Percentiles rank a stretch among this genome's conserved stretches.
These are phyloP conservation scores for Conops quadrifasciatus DNA, from an alignment of 2,888 invertebrate genomes.

Conservation along the genomic window DNA sequence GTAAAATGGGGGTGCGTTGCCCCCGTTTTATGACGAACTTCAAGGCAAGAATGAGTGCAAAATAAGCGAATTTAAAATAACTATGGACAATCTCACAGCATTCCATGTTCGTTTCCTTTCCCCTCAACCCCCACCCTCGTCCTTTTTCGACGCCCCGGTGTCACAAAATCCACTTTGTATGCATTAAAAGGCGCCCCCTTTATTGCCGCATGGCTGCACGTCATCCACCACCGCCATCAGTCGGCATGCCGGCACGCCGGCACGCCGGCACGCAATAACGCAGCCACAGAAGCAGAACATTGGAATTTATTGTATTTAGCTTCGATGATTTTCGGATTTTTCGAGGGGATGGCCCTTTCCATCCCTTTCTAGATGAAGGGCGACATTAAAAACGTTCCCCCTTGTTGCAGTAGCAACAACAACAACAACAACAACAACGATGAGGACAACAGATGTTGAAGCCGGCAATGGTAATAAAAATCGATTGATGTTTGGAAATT, in stretches of 20 bases:
- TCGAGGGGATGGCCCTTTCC: not conserved
- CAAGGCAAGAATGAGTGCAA: not conserved
- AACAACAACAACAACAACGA: constrained; percentile 20
- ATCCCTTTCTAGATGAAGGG: not conserved
- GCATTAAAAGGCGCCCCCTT: not conserved
- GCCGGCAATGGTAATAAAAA: not conserved
- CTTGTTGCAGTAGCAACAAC: not conserved
- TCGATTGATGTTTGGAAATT: constrained; percentile 14
- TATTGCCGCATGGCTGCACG: constrained; percentile 7
- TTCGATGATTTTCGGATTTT: not conserved
- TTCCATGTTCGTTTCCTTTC: not conserved
- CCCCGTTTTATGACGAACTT: not conserved
- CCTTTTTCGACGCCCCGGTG: no score
- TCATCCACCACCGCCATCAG: constrained; percentile 7
- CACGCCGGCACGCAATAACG: not conserved
- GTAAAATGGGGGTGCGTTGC: not conserved
- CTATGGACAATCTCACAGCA: not conserved
- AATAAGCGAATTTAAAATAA: constrained; percentile 8
- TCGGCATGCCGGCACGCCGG: not conserved
- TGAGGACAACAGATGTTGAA: not conserved
- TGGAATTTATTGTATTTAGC: not conserved
- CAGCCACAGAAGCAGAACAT: not conserved
- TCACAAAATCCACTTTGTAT: not conserved
- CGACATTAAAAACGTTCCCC: not conserved
- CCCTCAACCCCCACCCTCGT: not conserved